Conservation (phyloP, 92 coral and sea anemone genomes). For the Palythoa grandis region DNA sequence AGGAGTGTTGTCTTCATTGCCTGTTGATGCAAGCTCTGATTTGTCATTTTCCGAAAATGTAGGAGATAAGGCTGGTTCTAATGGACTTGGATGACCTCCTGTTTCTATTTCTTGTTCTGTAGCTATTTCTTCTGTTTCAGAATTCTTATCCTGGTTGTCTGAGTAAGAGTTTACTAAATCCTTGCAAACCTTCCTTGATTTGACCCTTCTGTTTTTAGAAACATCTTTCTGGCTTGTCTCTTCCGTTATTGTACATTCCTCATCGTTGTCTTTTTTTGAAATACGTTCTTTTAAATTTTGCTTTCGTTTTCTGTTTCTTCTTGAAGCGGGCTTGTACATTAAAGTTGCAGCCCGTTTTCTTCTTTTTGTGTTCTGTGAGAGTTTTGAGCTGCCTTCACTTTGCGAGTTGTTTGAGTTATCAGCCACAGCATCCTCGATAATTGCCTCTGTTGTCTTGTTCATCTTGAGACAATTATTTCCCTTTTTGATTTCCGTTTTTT, state of each 20-base stretch:
- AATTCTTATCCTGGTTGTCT: neutral
- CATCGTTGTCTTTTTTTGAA: slow-evolving; percentile 22
- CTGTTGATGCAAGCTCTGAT: neutral
- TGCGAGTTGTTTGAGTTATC: neutral
- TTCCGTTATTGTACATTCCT: neutral
- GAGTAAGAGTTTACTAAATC: neutral
- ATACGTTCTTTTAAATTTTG: neutral
- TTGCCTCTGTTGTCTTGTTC: neutral
- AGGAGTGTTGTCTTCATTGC: neutral
- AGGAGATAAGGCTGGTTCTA: neutral
- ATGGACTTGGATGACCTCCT: neutral
- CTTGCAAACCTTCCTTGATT: slow-evolving; percentile 2
- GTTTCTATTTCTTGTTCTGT: neutral
- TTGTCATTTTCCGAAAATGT: neutral
- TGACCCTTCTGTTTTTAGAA: neutral
- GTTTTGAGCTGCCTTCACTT: slow-evolving; percentile 2
- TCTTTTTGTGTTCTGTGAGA: slow-evolving; percentile 1
- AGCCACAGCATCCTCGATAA: neutral
- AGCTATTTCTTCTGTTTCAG: neutral
- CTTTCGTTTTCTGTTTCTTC: slow-evolving; percentile 12
- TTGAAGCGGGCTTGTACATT: neutral
- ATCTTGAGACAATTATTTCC: neutral
- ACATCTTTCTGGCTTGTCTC: neutral
- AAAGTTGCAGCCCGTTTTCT: neutral
- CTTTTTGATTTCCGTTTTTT: slow-evolving; percentile 13